Percentiles rank a stretch among this genome's conserved stretches.
Conservation (phyloP, 2,888 invertebrate species). For the Melitaea athalia region DNA sequence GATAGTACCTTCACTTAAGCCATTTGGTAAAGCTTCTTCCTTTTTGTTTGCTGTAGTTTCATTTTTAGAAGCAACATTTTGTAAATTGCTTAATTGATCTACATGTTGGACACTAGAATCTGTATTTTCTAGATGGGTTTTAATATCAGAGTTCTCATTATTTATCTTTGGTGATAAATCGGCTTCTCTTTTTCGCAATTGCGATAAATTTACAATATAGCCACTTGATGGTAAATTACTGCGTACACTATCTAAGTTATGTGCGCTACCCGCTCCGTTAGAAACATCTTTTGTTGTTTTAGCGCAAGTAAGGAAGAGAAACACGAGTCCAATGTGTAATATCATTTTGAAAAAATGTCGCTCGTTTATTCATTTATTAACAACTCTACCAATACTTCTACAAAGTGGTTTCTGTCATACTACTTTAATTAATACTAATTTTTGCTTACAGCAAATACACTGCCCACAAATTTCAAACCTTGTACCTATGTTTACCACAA, state of each 20-base stretch:
- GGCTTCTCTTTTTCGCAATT: conserved; percentile 28
- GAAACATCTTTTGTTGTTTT: conserved; percentile 23
- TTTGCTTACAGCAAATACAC: conserved; percentile 17
- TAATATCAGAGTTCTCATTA: conserved; percentile 15
- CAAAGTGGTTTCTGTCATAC: conserved; percentile 8
- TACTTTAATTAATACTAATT: conserved; percentile 24
- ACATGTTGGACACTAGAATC: neutral
- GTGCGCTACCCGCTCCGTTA: conserved; percentile 4
- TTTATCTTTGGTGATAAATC: conserved; percentile 9
- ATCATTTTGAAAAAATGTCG: conserved; percentile 33
- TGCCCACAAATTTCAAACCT: neutral
- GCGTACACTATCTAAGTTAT: conserved; percentile 16
- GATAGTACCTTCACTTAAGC: conserved; percentile 46
- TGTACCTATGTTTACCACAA: neutral
- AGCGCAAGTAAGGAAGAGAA: conserved; percentile 32
- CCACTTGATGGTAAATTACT: neutral
- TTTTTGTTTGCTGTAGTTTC: conserved; percentile 5
- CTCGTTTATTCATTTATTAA: conserved; percentile 13
- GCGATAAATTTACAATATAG: conserved; percentile 2
- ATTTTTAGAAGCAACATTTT: conserved; percentile 12
- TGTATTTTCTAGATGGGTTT: neutral
- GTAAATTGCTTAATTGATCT: neutral
- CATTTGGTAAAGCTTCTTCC: conserved; percentile 19
- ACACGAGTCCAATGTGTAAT: conserved; percentile 27
- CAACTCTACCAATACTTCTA: neutral